Conservation (phyloP, 2,888 invertebrate species). For the Agrochola litura region DNA sequence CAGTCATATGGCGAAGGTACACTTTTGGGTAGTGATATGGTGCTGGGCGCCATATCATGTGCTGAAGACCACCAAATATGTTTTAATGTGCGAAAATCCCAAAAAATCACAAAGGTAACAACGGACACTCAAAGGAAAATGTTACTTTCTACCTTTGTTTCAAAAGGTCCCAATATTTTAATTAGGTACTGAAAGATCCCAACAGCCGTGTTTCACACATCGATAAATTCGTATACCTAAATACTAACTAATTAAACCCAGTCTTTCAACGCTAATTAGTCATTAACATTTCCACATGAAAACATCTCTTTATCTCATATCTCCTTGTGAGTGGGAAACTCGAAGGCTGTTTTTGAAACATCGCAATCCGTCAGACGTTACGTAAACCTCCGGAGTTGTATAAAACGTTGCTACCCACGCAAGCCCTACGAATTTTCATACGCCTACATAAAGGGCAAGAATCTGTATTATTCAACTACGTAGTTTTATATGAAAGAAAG, state of each 20-base stretch:
- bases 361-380: conserved; percentile 39
- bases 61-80: neutral
- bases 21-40: too few species aligned
- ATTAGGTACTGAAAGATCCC: neutral
- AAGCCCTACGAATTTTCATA: conserved; percentile 39
- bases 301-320: conserved; percentile 17
- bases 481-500: neutral
- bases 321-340: conserved; percentile 14
- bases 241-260: neutral
- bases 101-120: neutral
- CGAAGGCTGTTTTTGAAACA: conserved; percentile 32
- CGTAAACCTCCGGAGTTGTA: conserved; percentile 40
- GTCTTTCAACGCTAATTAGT: neutral
- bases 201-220: neutral
- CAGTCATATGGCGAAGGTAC: too few species aligned
- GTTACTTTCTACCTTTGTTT: neutral
- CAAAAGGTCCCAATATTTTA: too few species aligned
- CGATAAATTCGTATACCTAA: neutral
- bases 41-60: too few species aligned
- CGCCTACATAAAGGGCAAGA: conserved; percentile 26
- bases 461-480: neutral
- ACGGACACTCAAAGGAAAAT: neutral
- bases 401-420: conserved; percentile 39
- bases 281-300: conserved; percentile 35
- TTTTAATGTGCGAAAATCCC: neutral